These are phyloP conservation scores for Athalia cordata DNA, from an alignment of 2,888 invertebrate genomes.

Conservation along the genomic window DNA sequence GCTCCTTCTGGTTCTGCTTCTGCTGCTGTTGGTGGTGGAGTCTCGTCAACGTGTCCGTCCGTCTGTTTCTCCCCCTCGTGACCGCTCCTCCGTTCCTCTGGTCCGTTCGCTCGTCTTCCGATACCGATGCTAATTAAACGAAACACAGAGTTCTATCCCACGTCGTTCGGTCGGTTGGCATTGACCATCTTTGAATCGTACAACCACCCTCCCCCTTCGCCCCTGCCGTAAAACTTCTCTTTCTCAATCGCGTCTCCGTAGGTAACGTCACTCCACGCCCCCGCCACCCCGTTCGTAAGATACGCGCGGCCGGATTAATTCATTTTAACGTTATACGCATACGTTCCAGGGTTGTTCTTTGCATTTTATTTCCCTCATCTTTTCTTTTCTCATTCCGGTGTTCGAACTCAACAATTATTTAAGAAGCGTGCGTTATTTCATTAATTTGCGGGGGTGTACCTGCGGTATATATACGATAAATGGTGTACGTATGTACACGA, in stretches of 20 bases:
- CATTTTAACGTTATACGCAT: no score
- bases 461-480: no score
- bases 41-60: slow-evolving; percentile 55
- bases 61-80: slow-evolving; percentile 47
- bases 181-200: slow-evolving; percentile 24
- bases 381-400: no score
- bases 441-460: no score
- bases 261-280: slow-evolving; percentile 21
- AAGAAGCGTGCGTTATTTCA: no score
- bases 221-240: background rate
- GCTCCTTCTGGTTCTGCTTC: background rate
- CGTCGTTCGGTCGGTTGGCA: slow-evolving; percentile 49
- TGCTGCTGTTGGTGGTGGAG: background rate
- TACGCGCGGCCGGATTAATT: slow-evolving; percentile 35
- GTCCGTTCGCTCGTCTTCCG: slow-evolving; percentile 53
- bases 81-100: slow-evolving; percentile 24
- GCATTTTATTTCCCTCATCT: no score
- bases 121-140: slow-evolving; percentile 64
- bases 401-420: no score
- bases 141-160: slow-evolving; percentile 63
- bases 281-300: slow-evolving; percentile 37
- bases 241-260: slow-evolving; percentile 48
- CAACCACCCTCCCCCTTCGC: slow-evolving; percentile 1
- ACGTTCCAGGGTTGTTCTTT: no score
- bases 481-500: no score